Evolutionary conservation across 1,140 invertebrate species (phyloP).

Genomic region (Trachelipus rathkii): DNA sequence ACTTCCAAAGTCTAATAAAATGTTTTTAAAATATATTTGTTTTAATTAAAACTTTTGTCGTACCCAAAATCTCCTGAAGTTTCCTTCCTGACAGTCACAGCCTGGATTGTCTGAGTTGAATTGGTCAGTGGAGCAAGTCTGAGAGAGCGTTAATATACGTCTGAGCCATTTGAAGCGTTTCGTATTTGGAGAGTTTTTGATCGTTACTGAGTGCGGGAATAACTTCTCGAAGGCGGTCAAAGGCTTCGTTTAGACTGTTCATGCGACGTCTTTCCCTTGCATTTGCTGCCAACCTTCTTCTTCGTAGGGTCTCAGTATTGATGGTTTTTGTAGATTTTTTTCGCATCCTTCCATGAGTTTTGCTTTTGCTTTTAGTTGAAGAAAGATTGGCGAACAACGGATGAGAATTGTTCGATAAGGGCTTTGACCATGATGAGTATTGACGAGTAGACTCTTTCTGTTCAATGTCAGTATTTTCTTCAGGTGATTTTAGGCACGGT

Average conservation of each 20-base stretch:
- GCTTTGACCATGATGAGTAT: not conserved
- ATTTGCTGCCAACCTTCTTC: slow-evolving; percentile 67
- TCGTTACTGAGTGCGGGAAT: slow-evolving; percentile 71
- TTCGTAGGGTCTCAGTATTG: slow-evolving; percentile 37
- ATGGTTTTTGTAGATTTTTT: not conserved
- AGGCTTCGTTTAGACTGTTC: slow-evolving; percentile 77
- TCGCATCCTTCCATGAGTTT: not conserved
- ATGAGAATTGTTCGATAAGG: not conserved
- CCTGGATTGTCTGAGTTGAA: too few species aligned
- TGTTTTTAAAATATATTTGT: too few species aligned
- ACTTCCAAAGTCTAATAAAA: too few species aligned
- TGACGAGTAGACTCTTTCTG: not conserved
- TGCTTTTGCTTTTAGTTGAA: not conserved
- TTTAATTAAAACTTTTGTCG: too few species aligned
- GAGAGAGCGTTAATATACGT: slow-evolving; percentile 71
- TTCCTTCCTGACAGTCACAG: too few species aligned
- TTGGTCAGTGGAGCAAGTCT: slow-evolving; percentile 33
- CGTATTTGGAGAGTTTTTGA: slow-evolving; percentile 77
- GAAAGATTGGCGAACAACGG: not conserved
- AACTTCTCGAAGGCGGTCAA: slow-evolving; percentile 72
- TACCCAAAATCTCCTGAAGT: too few species aligned
- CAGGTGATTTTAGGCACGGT: not conserved
- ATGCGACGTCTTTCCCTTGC: slow-evolving; percentile 70
- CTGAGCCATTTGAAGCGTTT: slow-evolving; percentile 83
- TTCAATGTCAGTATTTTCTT: not conserved